phyloP scores from a whole-genome alignment of 2,113 vertebrate species.

The Dicaeum eximium region DNA sequence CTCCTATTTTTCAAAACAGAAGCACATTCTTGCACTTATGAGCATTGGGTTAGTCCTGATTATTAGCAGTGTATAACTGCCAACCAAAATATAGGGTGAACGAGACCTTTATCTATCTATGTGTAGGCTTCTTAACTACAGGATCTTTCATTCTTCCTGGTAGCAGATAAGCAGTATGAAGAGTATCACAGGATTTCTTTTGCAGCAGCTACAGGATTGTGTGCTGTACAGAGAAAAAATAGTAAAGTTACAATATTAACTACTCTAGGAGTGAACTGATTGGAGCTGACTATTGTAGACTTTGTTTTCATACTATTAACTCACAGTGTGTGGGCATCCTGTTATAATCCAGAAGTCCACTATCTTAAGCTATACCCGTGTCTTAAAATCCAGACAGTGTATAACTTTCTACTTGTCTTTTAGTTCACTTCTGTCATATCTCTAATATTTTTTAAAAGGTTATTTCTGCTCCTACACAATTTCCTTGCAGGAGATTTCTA shows the following conservation, averaged over 20 bases:
- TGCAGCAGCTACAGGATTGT: neutral
- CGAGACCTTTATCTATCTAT: neutral
- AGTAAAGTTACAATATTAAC: neutral
- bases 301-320: neutral
- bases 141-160: neutral
- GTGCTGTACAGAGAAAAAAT: neutral
- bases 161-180: neutral
- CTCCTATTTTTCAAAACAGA: neutral
- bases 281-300: neutral
- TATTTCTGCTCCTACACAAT: neutral
- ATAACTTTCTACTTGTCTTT: neutral
- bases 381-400: neutral
- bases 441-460: neutral
- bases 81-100: neutral
- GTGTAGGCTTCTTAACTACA: neutral
- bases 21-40: neutral
- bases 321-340: neutral
- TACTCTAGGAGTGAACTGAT: neutral
- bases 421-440: neutral
- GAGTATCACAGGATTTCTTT: neutral
- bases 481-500: neutral
- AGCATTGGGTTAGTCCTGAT: neutral
- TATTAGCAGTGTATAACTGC: neutral
- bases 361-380: neutral
- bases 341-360: neutral